These are phyloP conservation scores for Sebastes hubbsi DNA, from an alignment of 2,797 vertebrate species.

Conservation along the genomic window DNA sequence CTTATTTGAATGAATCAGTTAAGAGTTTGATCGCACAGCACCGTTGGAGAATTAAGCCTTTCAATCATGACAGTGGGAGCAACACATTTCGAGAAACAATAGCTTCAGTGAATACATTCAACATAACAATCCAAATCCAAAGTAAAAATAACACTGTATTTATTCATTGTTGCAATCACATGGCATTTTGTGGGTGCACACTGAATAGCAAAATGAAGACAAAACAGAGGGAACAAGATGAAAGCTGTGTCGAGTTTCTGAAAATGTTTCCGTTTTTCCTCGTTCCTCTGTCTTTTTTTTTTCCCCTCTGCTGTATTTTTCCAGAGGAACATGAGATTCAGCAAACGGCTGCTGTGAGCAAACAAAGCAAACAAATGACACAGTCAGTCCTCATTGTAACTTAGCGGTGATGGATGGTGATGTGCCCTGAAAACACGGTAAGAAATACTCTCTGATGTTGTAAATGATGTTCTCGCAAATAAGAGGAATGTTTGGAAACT, in stretches of 20 bases:
- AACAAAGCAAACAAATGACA: constrained; percentile 76
- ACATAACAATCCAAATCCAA: constrained; percentile 17
- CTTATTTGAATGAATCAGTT: constrained; percentile 12
- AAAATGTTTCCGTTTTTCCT: constrained; percentile 34
- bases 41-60: constrained; percentile 3
- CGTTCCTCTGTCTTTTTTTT: not conserved
- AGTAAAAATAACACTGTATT: constrained; percentile 41
- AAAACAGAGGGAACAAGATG: constrained; percentile 39
- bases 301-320: constrained; percentile 32
- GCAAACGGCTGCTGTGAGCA: constrained; percentile 72
- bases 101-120: constrained; percentile 8
- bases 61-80: constrained; percentile 13
- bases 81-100: constrained; percentile 24
- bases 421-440: constrained; percentile 55
- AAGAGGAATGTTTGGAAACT: constrained; percentile 27
- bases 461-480: constrained; percentile 46
- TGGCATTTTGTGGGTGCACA: constrained; percentile 24
- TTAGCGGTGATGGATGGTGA: constrained; percentile 68
- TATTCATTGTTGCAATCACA: constrained; percentile 42
- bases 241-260: constrained; percentile 50
- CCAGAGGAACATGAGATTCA: constrained; percentile 59
- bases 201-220: constrained; percentile 23
- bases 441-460: constrained; percentile 51
- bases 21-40: not conserved
- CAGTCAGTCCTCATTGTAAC: constrained; percentile 65